These are phyloP conservation scores for Micropoecilia bifurca DNA, from an alignment of 2,797 vertebrate genomes.

Conservation along the genomic window DNA sequence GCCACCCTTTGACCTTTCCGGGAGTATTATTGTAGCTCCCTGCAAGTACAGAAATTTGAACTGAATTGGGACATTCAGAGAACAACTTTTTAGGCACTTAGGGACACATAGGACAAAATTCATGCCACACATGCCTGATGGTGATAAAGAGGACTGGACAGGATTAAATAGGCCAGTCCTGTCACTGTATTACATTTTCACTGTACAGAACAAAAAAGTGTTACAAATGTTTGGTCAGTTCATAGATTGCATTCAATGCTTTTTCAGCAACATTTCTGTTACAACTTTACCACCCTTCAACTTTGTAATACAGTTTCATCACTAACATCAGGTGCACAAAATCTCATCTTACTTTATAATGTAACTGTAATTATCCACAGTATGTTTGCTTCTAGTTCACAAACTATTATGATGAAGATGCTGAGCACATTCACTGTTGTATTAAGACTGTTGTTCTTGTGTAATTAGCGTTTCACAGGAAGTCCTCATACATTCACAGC, in stretches of 20 bases:
- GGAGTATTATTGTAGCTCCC: not conserved
- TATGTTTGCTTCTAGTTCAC: not conserved
- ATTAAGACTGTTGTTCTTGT: slow-evolving; percentile 17
- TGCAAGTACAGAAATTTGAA: not conserved
- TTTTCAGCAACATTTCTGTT: not conserved
- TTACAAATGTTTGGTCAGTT: not conserved
- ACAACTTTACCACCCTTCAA: not conserved
- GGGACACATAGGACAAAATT: not conserved
- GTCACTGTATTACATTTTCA: too few species aligned
- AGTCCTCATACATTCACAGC: slow-evolving; percentile 23
- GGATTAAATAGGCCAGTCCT: not conserved
- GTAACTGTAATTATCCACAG: not conserved
- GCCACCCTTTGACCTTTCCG: not conserved
- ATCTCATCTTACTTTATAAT: not conserved
- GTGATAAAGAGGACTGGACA: not conserved
- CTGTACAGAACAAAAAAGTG: not conserved
- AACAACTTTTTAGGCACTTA: not conserved
- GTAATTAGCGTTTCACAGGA: slow-evolving; percentile 25
- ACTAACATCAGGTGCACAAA: not conserved
- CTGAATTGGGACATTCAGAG: not conserved
- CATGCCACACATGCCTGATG: not conserved
- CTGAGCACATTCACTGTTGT: not conserved
- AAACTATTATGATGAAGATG: not conserved
- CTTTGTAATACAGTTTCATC: not conserved
- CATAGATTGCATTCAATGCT: not conserved